A percentile compares a stretch with the other conserved stretches of the same genome.
phyloP scores from a whole-genome alignment of 2,797 vertebrate species.

The Cossypha niveicapilla region DNA sequence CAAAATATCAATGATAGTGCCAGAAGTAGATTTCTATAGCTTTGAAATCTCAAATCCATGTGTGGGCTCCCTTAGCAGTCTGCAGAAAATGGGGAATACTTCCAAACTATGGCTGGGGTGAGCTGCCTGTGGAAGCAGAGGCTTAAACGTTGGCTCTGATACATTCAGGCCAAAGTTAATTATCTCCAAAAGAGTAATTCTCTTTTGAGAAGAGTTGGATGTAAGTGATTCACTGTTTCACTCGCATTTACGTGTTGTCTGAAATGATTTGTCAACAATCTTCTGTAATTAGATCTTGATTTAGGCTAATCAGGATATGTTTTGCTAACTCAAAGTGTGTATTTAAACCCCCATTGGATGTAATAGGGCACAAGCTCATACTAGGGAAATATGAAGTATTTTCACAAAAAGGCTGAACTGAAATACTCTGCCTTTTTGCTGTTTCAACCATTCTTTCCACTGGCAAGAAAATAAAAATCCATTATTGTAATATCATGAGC shows the following conservation, averaged over 20 bases:
- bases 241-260: constrained; percentile 6
- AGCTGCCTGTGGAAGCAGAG: neutral
- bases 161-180: neutral
- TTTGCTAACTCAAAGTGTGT: constrained; percentile 1
- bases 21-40: neutral
- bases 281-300: constrained; percentile 40
- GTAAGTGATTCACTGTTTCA: neutral
- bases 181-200: neutral
- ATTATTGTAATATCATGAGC: neutral
- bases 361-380: neutral
- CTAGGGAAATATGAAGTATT: neutral
- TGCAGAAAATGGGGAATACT: neutral
- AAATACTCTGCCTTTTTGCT: neutral
- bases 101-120: neutral
- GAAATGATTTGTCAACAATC: constrained; percentile 38
- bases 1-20: neutral
- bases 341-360: neutral
- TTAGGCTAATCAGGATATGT: constrained; percentile 23
- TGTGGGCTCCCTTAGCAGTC: neutral
- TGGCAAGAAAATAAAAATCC: neutral
- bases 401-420: neutral
- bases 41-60: neutral
- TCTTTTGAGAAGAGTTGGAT: neutral
- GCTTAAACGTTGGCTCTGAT: neutral
- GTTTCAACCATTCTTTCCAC: neutral